Conservation (phyloP, 2,888 invertebrate species). For the Polydesmus complanatus region DNA sequence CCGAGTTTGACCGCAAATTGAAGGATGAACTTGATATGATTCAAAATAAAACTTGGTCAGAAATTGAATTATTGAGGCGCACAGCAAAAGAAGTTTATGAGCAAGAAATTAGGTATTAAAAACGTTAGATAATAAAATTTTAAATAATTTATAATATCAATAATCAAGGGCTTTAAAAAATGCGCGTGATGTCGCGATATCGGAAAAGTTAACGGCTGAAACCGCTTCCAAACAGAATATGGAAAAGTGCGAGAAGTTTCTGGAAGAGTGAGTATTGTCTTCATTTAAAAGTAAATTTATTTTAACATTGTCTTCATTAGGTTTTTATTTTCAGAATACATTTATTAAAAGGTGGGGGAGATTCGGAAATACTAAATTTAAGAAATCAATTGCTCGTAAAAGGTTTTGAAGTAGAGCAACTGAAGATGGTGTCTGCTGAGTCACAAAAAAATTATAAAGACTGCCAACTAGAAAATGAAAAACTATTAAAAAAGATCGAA, state of each 20-base stretch:
- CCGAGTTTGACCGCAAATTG: slow-evolving; percentile 18
- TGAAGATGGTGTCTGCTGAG: slow-evolving; percentile 31
- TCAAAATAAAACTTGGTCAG: slow-evolving; percentile 13
- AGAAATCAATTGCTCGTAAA: slow-evolving; percentile 31
- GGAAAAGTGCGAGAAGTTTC: slow-evolving; percentile 12
- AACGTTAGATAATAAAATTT: background rate
- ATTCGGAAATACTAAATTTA: slow-evolving; percentile 28
- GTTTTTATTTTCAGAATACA: background rate
- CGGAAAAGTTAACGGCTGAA: slow-evolving; percentile 14
- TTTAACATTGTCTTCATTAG: background rate
- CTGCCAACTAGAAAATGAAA: slow-evolving; percentile 30
- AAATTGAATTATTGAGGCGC: slow-evolving; percentile 12
- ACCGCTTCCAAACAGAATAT: background rate
- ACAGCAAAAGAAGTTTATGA: slow-evolving; percentile 10
- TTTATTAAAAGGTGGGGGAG: slow-evolving; percentile 11
- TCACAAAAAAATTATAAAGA: slow-evolving; percentile 28
- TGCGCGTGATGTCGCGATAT: slow-evolving; percentile 10
- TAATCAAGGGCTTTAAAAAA: slow-evolving; percentile 14
- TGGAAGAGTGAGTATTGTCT: slow-evolving; percentile 7
- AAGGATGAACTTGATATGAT: slow-evolving; percentile 15
- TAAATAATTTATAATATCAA: background rate
- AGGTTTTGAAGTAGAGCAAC: slow-evolving; percentile 31
- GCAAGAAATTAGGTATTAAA: slow-evolving; percentile 14
- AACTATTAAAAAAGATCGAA: slow-evolving; percentile 31
- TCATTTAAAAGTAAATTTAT: background rate